Base-by-base conservation (phyloP, 2,113 vertebrate species). In the Camelus dromedarius region DNA sequence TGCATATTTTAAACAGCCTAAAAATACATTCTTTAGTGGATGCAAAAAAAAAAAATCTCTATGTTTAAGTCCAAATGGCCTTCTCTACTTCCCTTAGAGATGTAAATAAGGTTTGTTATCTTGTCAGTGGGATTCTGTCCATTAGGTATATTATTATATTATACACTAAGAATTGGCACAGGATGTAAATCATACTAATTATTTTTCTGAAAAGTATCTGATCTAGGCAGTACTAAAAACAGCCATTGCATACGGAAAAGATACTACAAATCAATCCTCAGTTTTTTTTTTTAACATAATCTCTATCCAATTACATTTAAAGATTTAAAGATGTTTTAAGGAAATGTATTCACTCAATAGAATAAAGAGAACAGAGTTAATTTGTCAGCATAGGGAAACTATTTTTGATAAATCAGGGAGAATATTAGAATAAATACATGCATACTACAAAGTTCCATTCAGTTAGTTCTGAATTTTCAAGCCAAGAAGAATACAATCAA, bases 401-500 rank as follows among this genome's bases (percentile, higher is more conserved):
- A 16, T 75, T 85, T 64, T 77, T 67, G 30, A 42, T 73, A 66
- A 72, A 64, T 56, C 18, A n/a, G 6, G 3, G 35, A 11, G 54
- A 73, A 77, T 35, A 70, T 50, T 75, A 77, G 48, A 92, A 66
- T 28, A 64, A 76, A 95, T 46, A 56, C 3, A 32, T 16, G 8
- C 8, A 54, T 50, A 67, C 10, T 18, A 0, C 50, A 52, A 89
- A 28, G 38, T 50, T 19, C 32, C 75, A 50, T 56, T n/a, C 22
- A 32, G 62, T 96, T 48, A 73, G 42, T 80, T 80, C 64, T 95
- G 32, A 75, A 75, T 58, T 93, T 80, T 93, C 72, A 80, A 75
- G 56, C 20, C 85, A 89, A 56, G 60, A 93, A 89, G 15, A 20
- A 46, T 46, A 66, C 26, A 75, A n/a, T 72, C n/a, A 72, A 73